A percentile compares a stretch with the other conserved stretches of the same genome.
phyloP scores from a whole-genome alignment of 2,888 invertebrate genomes.

The Sesia bembeciformis region DNA sequence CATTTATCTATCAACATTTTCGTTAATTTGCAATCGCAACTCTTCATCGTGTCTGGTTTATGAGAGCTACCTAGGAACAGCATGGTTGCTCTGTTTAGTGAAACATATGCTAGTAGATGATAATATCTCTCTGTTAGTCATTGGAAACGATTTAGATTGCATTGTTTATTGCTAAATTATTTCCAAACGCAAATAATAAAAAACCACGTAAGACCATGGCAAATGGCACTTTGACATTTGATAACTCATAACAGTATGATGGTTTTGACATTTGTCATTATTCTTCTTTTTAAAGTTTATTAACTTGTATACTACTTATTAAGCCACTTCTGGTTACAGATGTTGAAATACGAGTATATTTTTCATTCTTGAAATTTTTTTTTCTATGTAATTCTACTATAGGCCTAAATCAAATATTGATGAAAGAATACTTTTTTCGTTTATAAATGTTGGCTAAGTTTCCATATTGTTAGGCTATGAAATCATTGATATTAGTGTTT shows the following conservation, averaged over 20 bases:
- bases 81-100: constrained; percentile 34
- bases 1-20: constrained; percentile 51
- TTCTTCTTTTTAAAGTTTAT: not conserved
- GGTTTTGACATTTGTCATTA: not conserved
- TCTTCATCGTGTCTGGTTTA: constrained; percentile 46
- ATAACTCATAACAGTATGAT: constrained; percentile 10
- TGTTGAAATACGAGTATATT: too few relatives aligned
- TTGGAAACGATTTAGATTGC: constrained; percentile 44
- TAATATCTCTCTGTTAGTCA: constrained; percentile 24
- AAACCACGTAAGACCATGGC: constrained; percentile 56
- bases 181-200: constrained; percentile 50
- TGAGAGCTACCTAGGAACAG: constrained; percentile 53
- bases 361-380: too few relatives aligned
- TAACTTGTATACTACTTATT: not conserved
- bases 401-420: too few relatives aligned
- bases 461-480: too few relatives aligned
- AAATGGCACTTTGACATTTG: constrained; percentile 18
- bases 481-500: too few relatives aligned
- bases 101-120: constrained; percentile 25
- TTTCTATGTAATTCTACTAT: too few relatives aligned
- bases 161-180: constrained; percentile 46
- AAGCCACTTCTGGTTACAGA: too few relatives aligned
- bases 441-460: too few relatives aligned
- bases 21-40: constrained; percentile 15
- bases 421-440: too few relatives aligned